Base-by-base conservation (phyloP, 2,797 vertebrate genomes). In the Brachyrhaphis roseni region DNA sequence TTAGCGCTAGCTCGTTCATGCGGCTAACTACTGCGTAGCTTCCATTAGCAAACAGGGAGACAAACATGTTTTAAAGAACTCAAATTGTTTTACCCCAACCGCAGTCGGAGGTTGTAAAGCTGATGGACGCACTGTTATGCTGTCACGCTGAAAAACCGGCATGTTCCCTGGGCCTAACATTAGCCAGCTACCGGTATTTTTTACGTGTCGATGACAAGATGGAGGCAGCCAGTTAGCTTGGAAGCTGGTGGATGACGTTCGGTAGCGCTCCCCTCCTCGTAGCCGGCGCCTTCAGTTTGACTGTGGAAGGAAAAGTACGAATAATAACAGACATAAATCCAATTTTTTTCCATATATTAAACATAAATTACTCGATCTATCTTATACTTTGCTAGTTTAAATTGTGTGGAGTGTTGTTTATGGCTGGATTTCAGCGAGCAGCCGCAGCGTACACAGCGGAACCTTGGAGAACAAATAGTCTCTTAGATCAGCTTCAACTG, bases 181-280 rank as follows among this genome's bases (percentile, higher is more conserved):
- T 91, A 92, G 92, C 89, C 85, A 77, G 92, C 91, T 94, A 90
- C 92, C 94, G 91, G 93, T 88, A 84, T 89, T 83, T 87, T 93
- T 91, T 93, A 94, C 93, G 93, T 94, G 92, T 90, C 91, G 91
- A 93, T 94, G 94, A 94, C 93, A 94, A 94, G 93, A 94, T 95
- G 94, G 94, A 94, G 94, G 91, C 92, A 94, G 94, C 94, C 94
- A 95, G 93, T 95, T 92, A 94, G 94, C 93, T 93, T 85, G 87
- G 82, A 87, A 90, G 93, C 91, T 88, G 86, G 80, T 53, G 89
- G 90, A 92, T 95, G 94, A 95, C 94, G 95, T 87, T 88, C 85
- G 0, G 86, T 1, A 47, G 76, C 79, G 23, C 82, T 85, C 84
- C 83, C 90, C 91, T 88, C 93, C 90, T 90, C 89, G 84, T 87